Base-by-base conservation (phyloP, 2,113 vertebrate species). In the Aix galericulata region DNA sequence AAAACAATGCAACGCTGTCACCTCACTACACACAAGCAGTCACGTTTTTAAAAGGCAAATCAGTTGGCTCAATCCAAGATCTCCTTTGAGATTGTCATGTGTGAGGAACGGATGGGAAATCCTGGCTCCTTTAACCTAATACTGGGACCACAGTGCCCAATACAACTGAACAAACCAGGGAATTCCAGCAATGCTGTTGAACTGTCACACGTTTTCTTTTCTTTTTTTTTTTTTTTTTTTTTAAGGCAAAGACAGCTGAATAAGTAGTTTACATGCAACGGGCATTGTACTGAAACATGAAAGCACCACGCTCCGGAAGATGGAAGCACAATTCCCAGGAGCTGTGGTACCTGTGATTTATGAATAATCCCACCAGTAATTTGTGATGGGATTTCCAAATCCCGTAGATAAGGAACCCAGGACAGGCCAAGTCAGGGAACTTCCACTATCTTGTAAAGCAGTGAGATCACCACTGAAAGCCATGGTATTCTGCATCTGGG, bases 381-480 rank as follows among this genome's bases (percentile, higher is more conserved):
- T 26, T 67, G 59, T 4, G 23, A 82, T 36, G 66, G 2, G 25
- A 83, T 92, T 91, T 86, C 46, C 73, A 55, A 52, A 22, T 21
- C 38, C 6, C 13, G 10, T 2, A 73, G 80, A 68, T 76, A 46
- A 89, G 62, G 53, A 79, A 55, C 31, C 11, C 7, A 0, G 44
- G 50, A 13, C 29, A 66, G 52, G 17, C 11, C 85, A 34, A 44
- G 55, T 29, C 44, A 60, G 87, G 50, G 53, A 73, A 64, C 36
- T 79, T 10, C 77, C 60, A 56, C 5, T 42, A 12, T 42, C 42
- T 4, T 4, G 60, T 55, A 75, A 46, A 80, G 23, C 64, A 83
- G 27, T 0, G 0, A 60, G 20, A 82, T 34, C 56, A 64, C 17
- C 77, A 8, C 1, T 6, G 73, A 13, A 32, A 8, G 25, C 23